Conservation (phyloP, 2,888 invertebrate species). For the Thumatha senex region DNA sequence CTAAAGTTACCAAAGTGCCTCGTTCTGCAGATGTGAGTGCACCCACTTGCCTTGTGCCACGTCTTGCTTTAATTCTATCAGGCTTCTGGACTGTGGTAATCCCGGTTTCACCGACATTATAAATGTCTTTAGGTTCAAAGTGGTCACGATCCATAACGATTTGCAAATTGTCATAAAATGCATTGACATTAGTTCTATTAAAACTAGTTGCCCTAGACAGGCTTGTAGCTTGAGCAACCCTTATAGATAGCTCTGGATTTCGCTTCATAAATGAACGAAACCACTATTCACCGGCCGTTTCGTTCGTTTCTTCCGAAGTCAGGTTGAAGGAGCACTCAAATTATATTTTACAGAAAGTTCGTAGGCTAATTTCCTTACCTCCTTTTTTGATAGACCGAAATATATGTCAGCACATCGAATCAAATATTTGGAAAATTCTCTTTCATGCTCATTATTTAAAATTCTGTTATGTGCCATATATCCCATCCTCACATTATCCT, state of each 20-base stretch:
- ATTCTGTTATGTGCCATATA: neutral
- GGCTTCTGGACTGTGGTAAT: neutral
- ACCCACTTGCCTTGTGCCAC: conserved; percentile 37
- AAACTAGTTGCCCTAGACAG: neutral
- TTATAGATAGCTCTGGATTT: neutral
- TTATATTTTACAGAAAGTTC: neutral
- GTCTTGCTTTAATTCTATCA: neutral
- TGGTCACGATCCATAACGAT: neutral
- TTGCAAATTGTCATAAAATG: neutral
- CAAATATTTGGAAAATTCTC: neutral
- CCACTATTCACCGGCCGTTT: neutral
- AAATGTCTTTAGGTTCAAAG: neutral
- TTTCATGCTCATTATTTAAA: neutral
- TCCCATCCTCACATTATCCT: neutral
- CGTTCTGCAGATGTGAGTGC: conserved; percentile 50
- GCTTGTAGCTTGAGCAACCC: neutral
- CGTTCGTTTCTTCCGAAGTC: neutral
- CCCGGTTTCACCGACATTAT: neutral
- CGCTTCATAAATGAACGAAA: neutral
- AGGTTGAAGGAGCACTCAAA: neutral
- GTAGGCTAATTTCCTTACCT: neutral
- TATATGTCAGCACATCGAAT: neutral
- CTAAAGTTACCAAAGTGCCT: conserved; percentile 46
- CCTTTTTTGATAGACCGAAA: neutral
- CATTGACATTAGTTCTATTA: neutral